Base-by-base conservation (phyloP, 1,140 invertebrate species). In the Lutraria rhynchaena region DNA sequence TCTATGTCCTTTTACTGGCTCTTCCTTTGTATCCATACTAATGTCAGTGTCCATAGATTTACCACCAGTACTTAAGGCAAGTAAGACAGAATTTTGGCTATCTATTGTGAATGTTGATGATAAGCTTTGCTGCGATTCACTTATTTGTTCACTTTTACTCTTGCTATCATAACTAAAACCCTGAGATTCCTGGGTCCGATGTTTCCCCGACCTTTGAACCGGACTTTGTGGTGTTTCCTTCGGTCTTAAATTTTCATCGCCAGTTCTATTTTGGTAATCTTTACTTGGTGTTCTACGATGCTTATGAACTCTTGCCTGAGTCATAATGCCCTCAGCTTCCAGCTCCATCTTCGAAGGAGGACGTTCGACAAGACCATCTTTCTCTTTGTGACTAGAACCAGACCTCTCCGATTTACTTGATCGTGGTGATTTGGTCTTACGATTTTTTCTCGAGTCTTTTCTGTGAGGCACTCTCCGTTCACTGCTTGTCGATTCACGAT, bases 281-380 rank as follows among this genome's bases (percentile, higher is more conserved):
- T 75, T 83, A 44, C 81, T 83, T 0, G 63, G 44, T 15, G 69
- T 85, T 41, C 83, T 51, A 13, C 83, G 61, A 67, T 86, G 84
- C 17, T 63, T 86, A 75, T 87, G 85, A 9, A 86, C 46, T 37
- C 82, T 83, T n/a, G 86, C 77, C 51, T 87, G 86, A 2, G 78
- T 81, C 60, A 81, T 65, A 27, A 81, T 81, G 22, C 78, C 78
- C 24, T 81, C 78, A 0, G 70, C 58, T n/a, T 81, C 70, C 1
- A 73, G 35, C 17, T 65, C 78, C 69, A 63, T 65, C 31, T 80
- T 81, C 27, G 69, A 81, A 19, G 60, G 53, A 29, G 78, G 69
- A 37, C 70, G 22, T 22, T 81, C 78, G 17, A 33, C 37, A n/a
- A 55, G 44, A 37, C 37, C 60, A 9, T 53, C 67, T 24, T 19